phyloP scores from a whole-genome alignment of 2,888 invertebrate species.

The Steinernema scapterisci region DNA sequence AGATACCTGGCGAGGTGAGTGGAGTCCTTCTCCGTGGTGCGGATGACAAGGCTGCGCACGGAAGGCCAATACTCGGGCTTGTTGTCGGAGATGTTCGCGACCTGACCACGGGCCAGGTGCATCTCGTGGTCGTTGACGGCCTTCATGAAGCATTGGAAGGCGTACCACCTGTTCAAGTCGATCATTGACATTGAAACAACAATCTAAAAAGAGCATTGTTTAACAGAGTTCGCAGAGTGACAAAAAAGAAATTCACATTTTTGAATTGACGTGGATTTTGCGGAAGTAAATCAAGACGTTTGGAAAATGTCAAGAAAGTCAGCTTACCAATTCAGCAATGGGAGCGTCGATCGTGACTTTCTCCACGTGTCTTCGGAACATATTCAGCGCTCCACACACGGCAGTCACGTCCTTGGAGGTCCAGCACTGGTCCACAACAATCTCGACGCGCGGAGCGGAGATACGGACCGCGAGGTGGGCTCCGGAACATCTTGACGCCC shows the following conservation, averaged over 20 bases:
- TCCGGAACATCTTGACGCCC: background rate
- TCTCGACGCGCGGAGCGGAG: slow-evolving; percentile 35
- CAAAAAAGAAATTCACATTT: too few species aligned
- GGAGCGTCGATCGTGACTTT: slow-evolving; percentile 61
- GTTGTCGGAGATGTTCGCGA: background rate
- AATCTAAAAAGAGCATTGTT: too few species aligned
- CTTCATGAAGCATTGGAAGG: slow-evolving; percentile 65
- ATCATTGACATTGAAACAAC: slow-evolving; percentile 61
- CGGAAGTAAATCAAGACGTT: too few species aligned
- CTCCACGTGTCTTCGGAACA: slow-evolving; percentile 51
- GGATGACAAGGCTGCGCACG: slow-evolving; percentile 52
- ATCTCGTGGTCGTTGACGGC: slow-evolving; percentile 50
- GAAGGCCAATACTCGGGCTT: slow-evolving; percentile 56
- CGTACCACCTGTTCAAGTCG: slow-evolving; percentile 63
- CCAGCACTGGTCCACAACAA: slow-evolving; percentile 55
- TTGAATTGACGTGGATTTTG: too few species aligned
- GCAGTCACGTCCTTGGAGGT: slow-evolving; percentile 54
- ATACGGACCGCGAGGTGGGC: slow-evolving; percentile 2
- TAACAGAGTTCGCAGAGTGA: too few species aligned
- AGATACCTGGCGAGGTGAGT: slow-evolving; percentile 55
- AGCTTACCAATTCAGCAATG: slow-evolving; percentile 61
- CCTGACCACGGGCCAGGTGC: slow-evolving; percentile 37
- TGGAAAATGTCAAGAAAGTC: too few species aligned
- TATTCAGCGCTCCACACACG: slow-evolving; percentile 50
- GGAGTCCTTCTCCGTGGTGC: slow-evolving; percentile 57